These are phyloP conservation scores for Aphrocallistes beatrix DNA, from an alignment of 37 sponge, comb jelly and placozoan species.

Conservation along the genomic window DNA sequence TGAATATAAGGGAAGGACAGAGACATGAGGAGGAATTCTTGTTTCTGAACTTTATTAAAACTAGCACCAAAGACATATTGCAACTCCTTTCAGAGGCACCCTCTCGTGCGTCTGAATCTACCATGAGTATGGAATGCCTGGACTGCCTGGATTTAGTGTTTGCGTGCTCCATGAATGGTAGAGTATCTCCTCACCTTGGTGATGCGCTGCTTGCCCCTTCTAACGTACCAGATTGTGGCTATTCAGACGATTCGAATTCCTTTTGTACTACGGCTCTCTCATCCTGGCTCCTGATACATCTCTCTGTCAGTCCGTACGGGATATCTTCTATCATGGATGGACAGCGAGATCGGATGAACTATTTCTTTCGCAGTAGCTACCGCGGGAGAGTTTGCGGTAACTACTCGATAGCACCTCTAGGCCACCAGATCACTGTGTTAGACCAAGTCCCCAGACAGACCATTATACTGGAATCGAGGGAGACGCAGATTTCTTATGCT, in stretches of 20 bases:
- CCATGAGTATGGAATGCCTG: neutral
- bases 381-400: neutral
- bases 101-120: neutral
- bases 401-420: neutral
- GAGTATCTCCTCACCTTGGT: neutral
- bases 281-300: neutral
- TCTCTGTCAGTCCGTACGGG: neutral
- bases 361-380: neutral
- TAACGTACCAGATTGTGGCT: neutral
- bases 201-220: neutral
- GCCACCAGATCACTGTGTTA: slow-evolving; percentile 17
- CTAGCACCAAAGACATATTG: neutral
- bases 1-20: neutral
- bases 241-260: neutral
- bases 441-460: slow-evolving; percentile 1
- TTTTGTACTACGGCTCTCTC: neutral
- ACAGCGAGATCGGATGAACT: neutral
- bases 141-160: slow-evolving; percentile 9
- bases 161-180: neutral
- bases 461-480: neutral
- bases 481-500: neutral
- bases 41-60: neutral
- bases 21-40: neutral
- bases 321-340: neutral
- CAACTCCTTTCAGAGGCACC: neutral